Evolutionary conservation across 2,888 invertebrate genomes (phyloP).

Genomic region (Epinotia nisella): DNA sequence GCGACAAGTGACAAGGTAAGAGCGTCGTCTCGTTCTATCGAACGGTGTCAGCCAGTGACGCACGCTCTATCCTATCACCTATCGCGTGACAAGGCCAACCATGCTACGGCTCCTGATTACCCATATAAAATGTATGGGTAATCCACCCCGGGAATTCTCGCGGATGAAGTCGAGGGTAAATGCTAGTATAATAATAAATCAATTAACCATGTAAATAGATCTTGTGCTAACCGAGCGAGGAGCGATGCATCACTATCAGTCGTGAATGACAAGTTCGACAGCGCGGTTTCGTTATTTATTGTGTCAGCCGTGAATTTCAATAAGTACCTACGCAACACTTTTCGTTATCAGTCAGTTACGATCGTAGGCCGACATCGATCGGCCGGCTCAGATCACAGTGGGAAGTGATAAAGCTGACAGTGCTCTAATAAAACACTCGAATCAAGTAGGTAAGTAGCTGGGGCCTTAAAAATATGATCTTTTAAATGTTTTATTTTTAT

Average conservation of each 20-base stretch:
- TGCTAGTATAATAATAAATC: too few species aligned
- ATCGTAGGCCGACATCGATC: slow-evolving; percentile 6
- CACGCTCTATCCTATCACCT: too few species aligned
- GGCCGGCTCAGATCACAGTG: slow-evolving; percentile 6
- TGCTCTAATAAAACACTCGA: background rate
- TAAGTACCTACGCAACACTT: slow-evolving; percentile 23
- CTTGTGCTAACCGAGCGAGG: background rate
- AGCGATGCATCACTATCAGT: background rate
- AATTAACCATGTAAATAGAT: too few species aligned
- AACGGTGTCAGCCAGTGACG: too few species aligned
- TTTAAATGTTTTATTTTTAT: background rate
- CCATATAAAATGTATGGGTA: too few species aligned
- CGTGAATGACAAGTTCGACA: slow-evolving; percentile 1
- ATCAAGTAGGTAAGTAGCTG: slow-evolving; percentile 1
- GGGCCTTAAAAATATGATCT: background rate
- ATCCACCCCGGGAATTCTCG: too few species aligned
- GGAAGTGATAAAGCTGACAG: background rate
- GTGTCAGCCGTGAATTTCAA: slow-evolving; percentile 28
- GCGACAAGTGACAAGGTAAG: too few species aligned
- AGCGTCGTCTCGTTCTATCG: too few species aligned
- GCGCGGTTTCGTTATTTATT: slow-evolving; percentile 24
- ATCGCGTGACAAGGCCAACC: too few species aligned
- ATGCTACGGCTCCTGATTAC: too few species aligned
- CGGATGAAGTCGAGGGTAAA: too few species aligned
- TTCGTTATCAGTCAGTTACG: slow-evolving; percentile 10